Percentiles rank a stretch among this genome's conserved stretches.
Conservation (phyloP, 2,888 invertebrate genomes). For the Volucella inflata region DNA sequence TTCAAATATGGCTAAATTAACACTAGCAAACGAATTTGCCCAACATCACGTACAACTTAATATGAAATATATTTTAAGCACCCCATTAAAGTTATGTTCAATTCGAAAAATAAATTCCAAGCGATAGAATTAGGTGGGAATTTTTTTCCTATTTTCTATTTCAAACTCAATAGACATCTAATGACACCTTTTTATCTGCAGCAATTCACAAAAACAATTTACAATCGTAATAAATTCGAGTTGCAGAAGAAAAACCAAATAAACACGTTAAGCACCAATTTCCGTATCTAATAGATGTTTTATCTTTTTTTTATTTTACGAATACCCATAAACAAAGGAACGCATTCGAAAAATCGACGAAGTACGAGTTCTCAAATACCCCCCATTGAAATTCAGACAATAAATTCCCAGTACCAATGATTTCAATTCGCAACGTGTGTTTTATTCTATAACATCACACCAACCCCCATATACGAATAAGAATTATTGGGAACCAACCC, state of each 20-base stretch:
- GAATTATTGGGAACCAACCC: no score
- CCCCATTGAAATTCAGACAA: conserved; percentile 24
- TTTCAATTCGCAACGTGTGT: conserved; percentile 34
- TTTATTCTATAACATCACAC: background rate
- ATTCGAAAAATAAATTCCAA: no score
- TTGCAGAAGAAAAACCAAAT: conserved; percentile 39
- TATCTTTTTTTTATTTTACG: conserved; percentile 47
- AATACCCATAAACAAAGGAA: conserved; percentile 17
- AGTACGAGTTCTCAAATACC: background rate
- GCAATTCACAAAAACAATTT: conserved; percentile 46
- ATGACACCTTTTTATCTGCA: conserved; percentile 42
- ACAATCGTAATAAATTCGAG: conserved; percentile 43
- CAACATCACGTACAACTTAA: no score
- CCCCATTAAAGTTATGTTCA: no score
- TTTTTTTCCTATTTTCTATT: conserved; percentile 12
- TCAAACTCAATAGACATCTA: conserved; percentile 7
- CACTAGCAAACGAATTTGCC: no score
- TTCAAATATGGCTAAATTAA: no score
- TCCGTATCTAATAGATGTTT: conserved; percentile 66
- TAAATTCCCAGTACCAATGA: conserved; percentile 32
- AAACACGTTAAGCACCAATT: conserved; percentile 59
- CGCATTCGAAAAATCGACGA: background rate
- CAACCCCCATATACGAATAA: background rate
- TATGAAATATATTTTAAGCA: no score
- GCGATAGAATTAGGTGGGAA: no score